Evolutionary conservation across 2,797 vertebrate species (phyloP), one percentile per base, ranked within the genome.

Genomic region (Petrocephalus sullivani): DNA sequence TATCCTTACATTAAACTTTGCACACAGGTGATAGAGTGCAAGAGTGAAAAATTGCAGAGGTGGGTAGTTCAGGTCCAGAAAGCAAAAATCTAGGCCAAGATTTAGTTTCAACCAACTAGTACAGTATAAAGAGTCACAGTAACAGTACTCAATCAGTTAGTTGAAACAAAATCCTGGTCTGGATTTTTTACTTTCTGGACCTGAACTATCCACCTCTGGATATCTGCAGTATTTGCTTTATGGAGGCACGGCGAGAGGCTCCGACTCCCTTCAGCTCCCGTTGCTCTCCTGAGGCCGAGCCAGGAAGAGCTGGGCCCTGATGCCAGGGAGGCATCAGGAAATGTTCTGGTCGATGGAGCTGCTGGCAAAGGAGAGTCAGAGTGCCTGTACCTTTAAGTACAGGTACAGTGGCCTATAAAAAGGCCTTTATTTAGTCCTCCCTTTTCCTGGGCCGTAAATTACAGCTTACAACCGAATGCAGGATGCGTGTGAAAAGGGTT

Each of bases 191-290:
- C 33, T 71, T 71, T 71, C 67, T 37, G 67, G 67, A 1, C 33
- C 5, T 41, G 28, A 71, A 71, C 33, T 71, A 14, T 71, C 14
- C 28, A 71, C 67, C 14, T 6, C 21, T 28, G 41, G 46, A n/a
- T 23, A 28, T 54, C n/a, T 21, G 46, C 81, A 51, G 19, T 91
- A 90, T 94, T 92, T 88, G 90, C 93, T 93, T 92, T 92, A 92
- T 87, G 87, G 89, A 85, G 88, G 23, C 41, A n/a, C 21, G 21
- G 71, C 61, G 88, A 88, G 67, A 53, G 23, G 58, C 28, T 67
- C 0, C 10, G 16, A 28, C 23, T 8, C 87, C 46, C 14, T 61
- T 67, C 58, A 85, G 58, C 16, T 28, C 54, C 86, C 19, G n/a
- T 14, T 46, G 37, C 37, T 19, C 78, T 49, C 16, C 37, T 37